Evolutionary conservation across 1,140 invertebrate species (phyloP).

Genomic region (Stegodyphus mimosarum): DNA sequence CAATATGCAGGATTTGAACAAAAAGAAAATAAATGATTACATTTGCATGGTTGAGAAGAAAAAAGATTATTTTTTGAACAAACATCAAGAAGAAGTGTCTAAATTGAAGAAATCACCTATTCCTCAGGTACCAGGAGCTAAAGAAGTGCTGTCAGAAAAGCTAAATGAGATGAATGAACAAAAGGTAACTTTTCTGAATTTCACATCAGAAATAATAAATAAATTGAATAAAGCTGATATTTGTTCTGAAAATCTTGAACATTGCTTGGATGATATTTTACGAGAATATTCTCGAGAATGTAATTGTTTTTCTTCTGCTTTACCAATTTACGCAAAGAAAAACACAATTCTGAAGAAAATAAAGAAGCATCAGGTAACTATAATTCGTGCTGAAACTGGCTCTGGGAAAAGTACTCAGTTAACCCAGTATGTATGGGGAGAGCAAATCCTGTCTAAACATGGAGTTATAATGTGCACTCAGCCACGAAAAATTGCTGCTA

Average conservation of each 20-base stretch:
- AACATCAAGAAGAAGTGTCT: conserved; percentile 4
- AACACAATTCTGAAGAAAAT: conserved; percentile 79
- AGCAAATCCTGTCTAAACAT: conserved; percentile 78
- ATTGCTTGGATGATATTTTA: neutral
- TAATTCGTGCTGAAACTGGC: conserved; percentile 84
- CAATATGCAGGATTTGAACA: conserved; percentile 21
- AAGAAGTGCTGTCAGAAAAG: conserved; percentile 22
- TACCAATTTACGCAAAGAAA: conserved; percentile 87
- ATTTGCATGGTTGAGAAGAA: conserved; percentile 29
- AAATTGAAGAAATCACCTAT: neutral
- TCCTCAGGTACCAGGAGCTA: neutral
- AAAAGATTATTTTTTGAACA: conserved; percentile 11
- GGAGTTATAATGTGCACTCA: conserved; percentile 90
- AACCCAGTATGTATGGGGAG: conserved; percentile 84
- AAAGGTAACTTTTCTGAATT: conserved; percentile 39
- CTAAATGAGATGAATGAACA: conserved; percentile 47
- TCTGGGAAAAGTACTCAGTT: conserved; percentile 99
- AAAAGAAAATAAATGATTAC: conserved; percentile 27
- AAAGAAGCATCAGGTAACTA: conserved; percentile 75
- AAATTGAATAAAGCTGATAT: conserved; percentile 11
- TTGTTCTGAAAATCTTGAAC: conserved; percentile 19
- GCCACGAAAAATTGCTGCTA: conserved; percentile 93
- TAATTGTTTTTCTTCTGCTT: conserved; percentile 75
- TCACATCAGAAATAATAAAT: neutral
- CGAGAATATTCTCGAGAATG: conserved; percentile 46